phyloP scores from a whole-genome alignment of 2,888 invertebrate species.

The Lasius platythorax region DNA sequence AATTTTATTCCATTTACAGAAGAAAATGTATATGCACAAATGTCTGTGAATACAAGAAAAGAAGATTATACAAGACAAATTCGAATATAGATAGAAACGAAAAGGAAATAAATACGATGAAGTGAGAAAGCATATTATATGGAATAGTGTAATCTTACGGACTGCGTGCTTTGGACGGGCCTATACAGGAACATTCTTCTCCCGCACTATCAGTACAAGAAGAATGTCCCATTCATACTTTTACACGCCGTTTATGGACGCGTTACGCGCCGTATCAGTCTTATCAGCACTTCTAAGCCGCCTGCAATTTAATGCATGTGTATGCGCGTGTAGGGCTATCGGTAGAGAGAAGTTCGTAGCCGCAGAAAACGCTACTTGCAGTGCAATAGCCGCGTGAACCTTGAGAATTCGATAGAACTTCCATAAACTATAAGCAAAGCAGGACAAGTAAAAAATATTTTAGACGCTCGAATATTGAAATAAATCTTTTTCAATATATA shows the following conservation, averaged over 20 bases:
- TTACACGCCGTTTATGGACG: conserved; percentile 70
- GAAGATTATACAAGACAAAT: neutral
- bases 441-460: neutral
- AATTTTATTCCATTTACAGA: neutral
- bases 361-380: conserved; percentile 73
- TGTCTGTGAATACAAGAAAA: neutral
- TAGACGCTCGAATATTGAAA: neutral
- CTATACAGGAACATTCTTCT: conserved; percentile 58
- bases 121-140: neutral
- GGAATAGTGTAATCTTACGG: neutral
- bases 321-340: conserved; percentile 63
- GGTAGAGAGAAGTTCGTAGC: conserved; percentile 52
- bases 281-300: conserved; percentile 74
- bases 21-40: neutral
- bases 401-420: conserved; percentile 42
- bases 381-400: conserved; percentile 48
- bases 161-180: conserved; percentile 27
- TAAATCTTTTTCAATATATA: neutral
- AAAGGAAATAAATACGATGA: neutral
- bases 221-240: conserved; percentile 77
- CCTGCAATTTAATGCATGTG: conserved; percentile 70
- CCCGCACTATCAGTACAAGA: conserved; percentile 66
- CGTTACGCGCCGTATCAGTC: conserved; percentile 70
- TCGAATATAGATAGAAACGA: neutral
- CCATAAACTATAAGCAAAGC: neutral